Conservation (phyloP, 2,113 vertebrate species). For the Chiloscyllium plagiosum region DNA sequence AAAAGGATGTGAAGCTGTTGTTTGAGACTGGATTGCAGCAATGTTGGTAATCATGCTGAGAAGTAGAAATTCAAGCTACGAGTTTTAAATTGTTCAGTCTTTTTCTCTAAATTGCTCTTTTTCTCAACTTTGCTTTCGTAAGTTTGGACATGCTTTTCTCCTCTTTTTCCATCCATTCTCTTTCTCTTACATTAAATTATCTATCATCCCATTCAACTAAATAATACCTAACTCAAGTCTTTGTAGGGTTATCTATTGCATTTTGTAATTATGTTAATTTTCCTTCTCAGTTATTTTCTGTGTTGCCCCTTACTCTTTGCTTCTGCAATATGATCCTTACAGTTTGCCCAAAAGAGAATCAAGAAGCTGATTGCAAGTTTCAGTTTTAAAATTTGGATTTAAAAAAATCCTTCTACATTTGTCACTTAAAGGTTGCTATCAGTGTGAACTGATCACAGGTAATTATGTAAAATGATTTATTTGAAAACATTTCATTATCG, state of each 20-base stretch:
- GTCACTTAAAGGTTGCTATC: neutral
- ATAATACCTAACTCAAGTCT: neutral
- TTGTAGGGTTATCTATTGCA: neutral
- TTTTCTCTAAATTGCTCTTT: neutral
- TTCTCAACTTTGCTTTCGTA: neutral
- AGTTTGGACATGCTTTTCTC: neutral
- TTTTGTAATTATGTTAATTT: neutral
- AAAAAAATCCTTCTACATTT: neutral
- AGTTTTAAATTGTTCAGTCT: neutral
- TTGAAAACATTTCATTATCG: conserved; percentile 30
- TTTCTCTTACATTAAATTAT: neutral
- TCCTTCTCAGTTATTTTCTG: neutral
- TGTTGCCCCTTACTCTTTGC: neutral
- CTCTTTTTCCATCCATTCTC: neutral
- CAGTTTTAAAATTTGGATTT: neutral
- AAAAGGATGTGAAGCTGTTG: neutral
- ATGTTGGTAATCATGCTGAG: neutral
- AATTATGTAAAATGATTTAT: conserved; percentile 25
- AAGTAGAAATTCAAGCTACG: neutral
- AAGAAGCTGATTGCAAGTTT: neutral
- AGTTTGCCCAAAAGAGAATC: neutral
- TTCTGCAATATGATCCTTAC: neutral
- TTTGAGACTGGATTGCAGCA: neutral
- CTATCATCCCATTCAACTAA: neutral
- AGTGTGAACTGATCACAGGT: neutral